Evolutionary conservation across 2,113 vertebrate species (phyloP).

Genomic region (Falco punctatus): DNA sequence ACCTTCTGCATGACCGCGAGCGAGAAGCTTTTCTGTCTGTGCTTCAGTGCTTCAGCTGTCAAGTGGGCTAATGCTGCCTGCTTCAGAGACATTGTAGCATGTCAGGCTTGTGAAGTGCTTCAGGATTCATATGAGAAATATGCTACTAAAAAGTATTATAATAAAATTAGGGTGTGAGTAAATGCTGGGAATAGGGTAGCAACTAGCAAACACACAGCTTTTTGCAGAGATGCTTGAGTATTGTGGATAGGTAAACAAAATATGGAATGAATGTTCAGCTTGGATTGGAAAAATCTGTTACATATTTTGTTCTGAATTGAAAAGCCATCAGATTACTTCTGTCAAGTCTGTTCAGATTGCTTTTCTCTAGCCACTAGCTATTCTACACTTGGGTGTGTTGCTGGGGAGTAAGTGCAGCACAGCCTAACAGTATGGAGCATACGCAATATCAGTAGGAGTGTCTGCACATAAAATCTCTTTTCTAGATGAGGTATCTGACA

Average conservation of each 20-base stretch:
- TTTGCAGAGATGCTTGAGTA: not conserved
- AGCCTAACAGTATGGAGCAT: not conserved
- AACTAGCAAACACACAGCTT: not conserved
- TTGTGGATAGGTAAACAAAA: not conserved
- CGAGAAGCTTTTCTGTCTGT: not conserved
- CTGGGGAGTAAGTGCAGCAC: not conserved
- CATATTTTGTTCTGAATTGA: not conserved
- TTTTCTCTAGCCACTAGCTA: not conserved
- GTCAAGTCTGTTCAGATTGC: not conserved
- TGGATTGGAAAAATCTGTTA: not conserved
- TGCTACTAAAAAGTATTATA: not conserved
- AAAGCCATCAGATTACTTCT: not conserved
- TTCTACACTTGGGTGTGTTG: not conserved
- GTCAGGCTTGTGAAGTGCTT: not conserved
- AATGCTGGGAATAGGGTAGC: not conserved
- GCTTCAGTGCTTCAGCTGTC: not conserved
- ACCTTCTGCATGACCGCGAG: accelerated
- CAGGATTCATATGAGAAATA: not conserved
- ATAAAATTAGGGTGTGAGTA: not conserved
- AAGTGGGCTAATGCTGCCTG: not conserved
- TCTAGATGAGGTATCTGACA: not conserved
- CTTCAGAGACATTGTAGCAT: not conserved
- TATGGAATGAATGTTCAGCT: not conserved
- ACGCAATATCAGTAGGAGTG: not conserved
- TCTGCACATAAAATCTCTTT: not conserved